Evolutionary conservation across 1,140 invertebrate species (phyloP).

Genomic region (Macrobrachium nipponense): DNA sequence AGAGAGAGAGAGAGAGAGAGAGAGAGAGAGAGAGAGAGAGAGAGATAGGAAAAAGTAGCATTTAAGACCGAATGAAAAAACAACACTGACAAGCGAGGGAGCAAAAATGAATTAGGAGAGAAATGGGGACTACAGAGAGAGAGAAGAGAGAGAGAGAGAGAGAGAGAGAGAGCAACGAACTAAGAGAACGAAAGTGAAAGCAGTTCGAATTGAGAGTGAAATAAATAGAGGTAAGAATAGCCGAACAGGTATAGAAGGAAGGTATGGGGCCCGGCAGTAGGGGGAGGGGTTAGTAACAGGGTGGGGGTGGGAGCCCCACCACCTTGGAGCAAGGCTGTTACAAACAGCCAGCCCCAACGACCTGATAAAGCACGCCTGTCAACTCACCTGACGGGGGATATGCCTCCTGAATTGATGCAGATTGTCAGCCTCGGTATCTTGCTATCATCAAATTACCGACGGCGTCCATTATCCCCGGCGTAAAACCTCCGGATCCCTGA

Average conservation of each 20-base stretch:
- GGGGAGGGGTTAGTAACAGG: background rate
- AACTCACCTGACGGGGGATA: conserved; percentile 28
- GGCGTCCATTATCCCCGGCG: conserved; percentile 24
- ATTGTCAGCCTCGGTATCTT: conserved; percentile 43
- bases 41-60: conserved; percentile 6
- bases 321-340: background rate
- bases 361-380: conserved; percentile 46
- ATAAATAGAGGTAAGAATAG: background rate
- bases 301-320: background rate
- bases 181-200: conserved; percentile 2
- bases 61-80: too few species aligned
- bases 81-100: too few species aligned
- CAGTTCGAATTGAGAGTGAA: background rate
- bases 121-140: too few species aligned
- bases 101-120: too few species aligned
- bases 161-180: background rate
- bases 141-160: too few species aligned
- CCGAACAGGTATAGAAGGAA: background rate
- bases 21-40: conserved; percentile 24
- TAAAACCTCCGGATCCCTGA: background rate
- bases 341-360: background rate
- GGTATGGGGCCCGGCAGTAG: too few species aligned
- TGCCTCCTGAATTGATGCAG: conserved; percentile 48
- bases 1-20: conserved; percentile 28
- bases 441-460: conserved; percentile 48